A percentile compares a stretch with the other conserved stretches of the same genome.
Evolutionary conservation across 64 coral and sea anemone genomes (phyloP).

Genomic region (Astreopora myriophthalma): DNA sequence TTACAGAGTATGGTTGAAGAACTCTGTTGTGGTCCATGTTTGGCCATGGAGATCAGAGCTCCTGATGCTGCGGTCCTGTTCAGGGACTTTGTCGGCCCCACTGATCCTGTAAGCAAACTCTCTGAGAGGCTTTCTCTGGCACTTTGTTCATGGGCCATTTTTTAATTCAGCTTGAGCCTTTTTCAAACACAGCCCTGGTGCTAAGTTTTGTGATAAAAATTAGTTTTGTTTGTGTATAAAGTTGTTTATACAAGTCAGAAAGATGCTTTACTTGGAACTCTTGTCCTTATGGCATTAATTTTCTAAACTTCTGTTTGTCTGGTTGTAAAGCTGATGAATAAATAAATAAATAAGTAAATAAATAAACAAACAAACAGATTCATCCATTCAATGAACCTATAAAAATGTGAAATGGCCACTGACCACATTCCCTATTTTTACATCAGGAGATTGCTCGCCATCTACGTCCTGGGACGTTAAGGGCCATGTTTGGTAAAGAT

Average conservation of each 20-base stretch:
- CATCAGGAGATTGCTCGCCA: constrained; percentile 90
- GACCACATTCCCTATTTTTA: no score
- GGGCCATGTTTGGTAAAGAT: constrained; percentile 95
- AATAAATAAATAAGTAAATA: background rate
- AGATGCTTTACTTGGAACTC: no score
- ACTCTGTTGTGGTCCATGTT: constrained; percentile 87
- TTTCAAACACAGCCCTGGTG: no score
- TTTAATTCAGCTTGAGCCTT: no score
- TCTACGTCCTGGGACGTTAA: constrained; percentile 81
- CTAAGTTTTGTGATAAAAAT: no score
- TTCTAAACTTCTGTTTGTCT: background rate
- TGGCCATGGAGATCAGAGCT: constrained; percentile 81
- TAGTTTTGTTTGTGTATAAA: no score
- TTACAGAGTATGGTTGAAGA: constrained; percentile 94
- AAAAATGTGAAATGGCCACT: no score
- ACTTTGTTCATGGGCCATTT: no score
- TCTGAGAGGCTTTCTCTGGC: no score
- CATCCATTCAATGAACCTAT: background rate
- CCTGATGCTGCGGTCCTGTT: constrained; percentile 71
- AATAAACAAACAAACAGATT: background rate
- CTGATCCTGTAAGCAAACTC: constrained; percentile 82
- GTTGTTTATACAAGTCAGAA: no score
- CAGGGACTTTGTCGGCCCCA: constrained; percentile 92
- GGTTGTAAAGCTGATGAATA: no score
- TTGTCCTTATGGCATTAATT: background rate